Conservation (phyloP, 1,140 invertebrate species). For the Luehdorfia chinensis region DNA sequence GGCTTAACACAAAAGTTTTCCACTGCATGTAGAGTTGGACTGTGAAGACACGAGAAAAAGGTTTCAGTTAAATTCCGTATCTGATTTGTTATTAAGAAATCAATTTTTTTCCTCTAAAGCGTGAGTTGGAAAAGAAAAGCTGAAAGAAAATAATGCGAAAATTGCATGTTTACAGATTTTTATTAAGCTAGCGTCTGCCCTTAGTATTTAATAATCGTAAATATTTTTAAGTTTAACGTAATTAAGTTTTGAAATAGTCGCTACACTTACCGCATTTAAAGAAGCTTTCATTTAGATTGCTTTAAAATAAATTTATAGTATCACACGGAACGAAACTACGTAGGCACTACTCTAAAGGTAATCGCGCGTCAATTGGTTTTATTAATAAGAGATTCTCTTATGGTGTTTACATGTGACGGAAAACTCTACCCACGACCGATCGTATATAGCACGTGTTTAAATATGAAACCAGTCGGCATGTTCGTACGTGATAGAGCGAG, state of each 20-base stretch:
- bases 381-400: constrained; percentile 27
- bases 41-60: constrained; percentile 1
- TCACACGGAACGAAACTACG: background rate
- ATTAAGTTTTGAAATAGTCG: background rate
- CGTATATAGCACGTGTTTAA: constrained; percentile 56
- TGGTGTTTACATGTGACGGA: constrained; percentile 30
- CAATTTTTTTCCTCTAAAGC: too few relatives aligned
- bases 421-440: constrained; percentile 46
- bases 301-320: background rate
- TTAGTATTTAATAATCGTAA: too few relatives aligned
- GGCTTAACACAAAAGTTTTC: constrained; percentile 14
- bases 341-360: constrained; percentile 6
- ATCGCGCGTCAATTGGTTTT: background rate
- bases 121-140: too few relatives aligned
- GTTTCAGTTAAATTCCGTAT: background rate
- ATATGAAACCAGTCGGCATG: constrained; percentile 53
- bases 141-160: too few relatives aligned
- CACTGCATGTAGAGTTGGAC: background rate
- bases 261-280: constrained; percentile 8
- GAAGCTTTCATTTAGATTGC: constrained; percentile 1
- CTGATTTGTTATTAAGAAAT: background rate
- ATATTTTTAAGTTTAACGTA: background rate
- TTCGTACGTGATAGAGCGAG: constrained; percentile 26
- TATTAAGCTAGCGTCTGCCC: too few relatives aligned
- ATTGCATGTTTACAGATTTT: too few relatives aligned